Base-by-base conservation (phyloP, 1,140 invertebrate species). In the Drosophila mauritiana region DNA sequence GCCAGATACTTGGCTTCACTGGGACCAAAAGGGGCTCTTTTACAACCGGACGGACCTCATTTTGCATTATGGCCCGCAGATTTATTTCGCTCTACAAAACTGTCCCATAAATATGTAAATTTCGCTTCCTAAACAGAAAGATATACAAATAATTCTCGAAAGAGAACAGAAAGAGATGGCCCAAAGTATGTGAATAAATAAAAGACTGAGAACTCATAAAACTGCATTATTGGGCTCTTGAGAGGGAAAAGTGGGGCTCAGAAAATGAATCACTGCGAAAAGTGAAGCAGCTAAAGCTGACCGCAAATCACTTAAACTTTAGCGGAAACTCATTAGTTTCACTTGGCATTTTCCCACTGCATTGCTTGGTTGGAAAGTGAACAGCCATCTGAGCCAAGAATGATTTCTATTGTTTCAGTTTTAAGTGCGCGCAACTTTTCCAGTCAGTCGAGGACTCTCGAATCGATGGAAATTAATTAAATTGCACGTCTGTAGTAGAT, bases 31-130 rank as follows among this genome's bases (percentile, higher is more conserved):
- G 48, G 46, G 36, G 54, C 43, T 67, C 80, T 70, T 80, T 74
- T 85, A 62, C 55, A 75, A 70, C 52, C 78, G 63, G 63, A 77
- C 78, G 63, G 63, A 77, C 73, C 73, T 70, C 73, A 67, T 88
- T 88, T 63, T 88, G 72, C 69, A 81, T 86, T 74, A 68, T 76
- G 80, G 48, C 49, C 56, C 43, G 45, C 56, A 84, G 85, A 90
- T 89, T 89, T 89, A 90, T 90, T 80, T 57, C 53, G 61, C 68
- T 68, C 49, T 73, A 62, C 76, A 84, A 70, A 79, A 70, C 74
- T 81, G 68, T 79, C 80, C 84, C 79, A 89, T 90, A 89, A 89
- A 89, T 89, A 89, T 89, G 84, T 80, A 89, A 89, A 89, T 89
- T 90, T 73, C n/a, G 51, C 68, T 22, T 36, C 39, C 31, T 17